Percentiles rank a stretch among this genome's conserved stretches.
phyloP scores from a whole-genome alignment of 92 coral and sea anemone species.

The Meandrina meandrites region DNA sequence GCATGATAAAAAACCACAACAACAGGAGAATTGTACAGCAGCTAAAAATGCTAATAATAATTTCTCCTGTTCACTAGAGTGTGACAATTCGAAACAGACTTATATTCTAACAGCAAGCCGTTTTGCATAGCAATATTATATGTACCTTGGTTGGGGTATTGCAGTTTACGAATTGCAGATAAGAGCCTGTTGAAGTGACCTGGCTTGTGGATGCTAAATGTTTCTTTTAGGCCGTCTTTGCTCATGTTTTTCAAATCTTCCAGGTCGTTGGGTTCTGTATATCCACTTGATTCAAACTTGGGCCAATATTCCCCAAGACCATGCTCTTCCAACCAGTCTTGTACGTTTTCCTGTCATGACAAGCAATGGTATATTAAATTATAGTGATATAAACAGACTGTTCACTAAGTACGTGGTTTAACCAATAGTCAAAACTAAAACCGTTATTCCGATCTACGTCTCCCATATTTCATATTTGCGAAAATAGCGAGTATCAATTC shows the following conservation, averaged over 20 bases:
- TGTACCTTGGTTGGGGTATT: constrained; percentile 37
- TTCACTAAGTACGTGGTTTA: neutral
- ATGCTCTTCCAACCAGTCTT: constrained; percentile 74
- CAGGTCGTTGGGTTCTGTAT: constrained; percentile 78
- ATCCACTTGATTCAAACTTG: constrained; percentile 62
- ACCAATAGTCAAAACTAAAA: neutral
- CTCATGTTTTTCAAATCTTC: constrained; percentile 80
- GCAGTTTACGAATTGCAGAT: constrained; percentile 24
- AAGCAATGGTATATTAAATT: neutral
- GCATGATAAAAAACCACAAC: no score
- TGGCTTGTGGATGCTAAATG: constrained; percentile 56
- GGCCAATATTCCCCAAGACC: constrained; percentile 78
- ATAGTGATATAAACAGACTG: neutral
- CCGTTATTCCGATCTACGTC: no score
- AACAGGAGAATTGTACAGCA: no score
- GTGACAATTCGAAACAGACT: neutral
- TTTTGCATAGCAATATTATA: no score
- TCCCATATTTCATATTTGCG: neutral
- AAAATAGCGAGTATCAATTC: no score
- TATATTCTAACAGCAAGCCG: neutral
- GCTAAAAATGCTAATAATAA: no score
- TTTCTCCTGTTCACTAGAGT: no score
- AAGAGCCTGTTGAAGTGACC: constrained; percentile 75
- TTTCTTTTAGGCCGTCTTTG: constrained; percentile 52
- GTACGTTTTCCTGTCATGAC: constrained; percentile 60